Base-by-base conservation (phyloP, 1,140 invertebrate genomes). In the Drosophila micromelanica region DNA sequence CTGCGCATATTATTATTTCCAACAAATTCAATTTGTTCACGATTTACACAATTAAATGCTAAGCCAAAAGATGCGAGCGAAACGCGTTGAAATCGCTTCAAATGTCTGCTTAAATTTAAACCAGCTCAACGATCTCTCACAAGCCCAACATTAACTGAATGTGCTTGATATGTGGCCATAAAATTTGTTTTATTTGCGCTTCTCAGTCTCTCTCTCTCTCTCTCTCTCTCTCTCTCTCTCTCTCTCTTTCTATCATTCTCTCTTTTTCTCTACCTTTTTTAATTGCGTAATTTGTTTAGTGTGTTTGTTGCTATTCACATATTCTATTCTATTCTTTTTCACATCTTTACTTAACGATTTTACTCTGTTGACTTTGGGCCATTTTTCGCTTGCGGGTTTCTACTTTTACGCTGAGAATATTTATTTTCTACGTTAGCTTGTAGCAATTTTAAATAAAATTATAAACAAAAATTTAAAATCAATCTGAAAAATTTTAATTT, bases 251-350 rank as follows among this genome's bases (percentile, higher is more conserved):
- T 35, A 9, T 35, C 2, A 2, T 35, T 35, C 32, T 8, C 32
- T 35, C 54, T n/a, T 40, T 15, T 32, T 45, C 55, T 17, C 13
- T 45, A 15, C 1, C 5, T 42, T 12, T 27, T 54, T 64, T 80
- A 71, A 85, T 85, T 86, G 54, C 77, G 81, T 63, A 80, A 78
- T 80, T 80, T 70, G 69, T 68, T 74, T 74, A 70, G 67, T 73
- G 56, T 64, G 13, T 63, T 48, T 51, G 56, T 59, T 59, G 13
- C 13, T 40, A 13, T 57, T 57, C 15, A 23, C 56, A 51, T n/a
- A n/a, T n/a, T n/a, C n/a, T n/a, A n/a, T n/a, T n/a, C n/a, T n/a
- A 78, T 72, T 75, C 20, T 72, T 65, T 63, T 67, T 67, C 45
- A 60, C 61, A 65, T 73, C 40, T 73, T 64, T 59, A 23, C n/a